A percentile compares a stretch with the other conserved stretches of the same genome.
These are phyloP conservation scores for Labeo calbasu DNA, from an alignment of 2,797 vertebrate genomes.

Conservation along the genomic window DNA sequence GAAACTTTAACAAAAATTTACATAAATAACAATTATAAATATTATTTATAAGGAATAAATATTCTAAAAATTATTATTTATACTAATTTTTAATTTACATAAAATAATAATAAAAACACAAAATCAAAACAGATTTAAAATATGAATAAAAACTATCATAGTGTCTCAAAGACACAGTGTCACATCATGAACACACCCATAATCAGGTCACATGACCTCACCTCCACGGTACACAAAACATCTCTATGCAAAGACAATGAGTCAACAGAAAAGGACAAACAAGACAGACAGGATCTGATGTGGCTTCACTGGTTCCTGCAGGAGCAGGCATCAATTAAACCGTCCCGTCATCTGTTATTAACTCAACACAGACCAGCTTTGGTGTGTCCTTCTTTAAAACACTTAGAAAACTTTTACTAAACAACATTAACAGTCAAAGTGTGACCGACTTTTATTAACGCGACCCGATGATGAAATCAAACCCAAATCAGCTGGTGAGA, in stretches of 20 bases:
- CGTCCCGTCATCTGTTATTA: neutral
- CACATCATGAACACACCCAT: neutral
- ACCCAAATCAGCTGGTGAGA: neutral
- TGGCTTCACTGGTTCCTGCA: slow-evolving; percentile 9
- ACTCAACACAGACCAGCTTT: neutral
- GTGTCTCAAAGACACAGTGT: too few species aligned
- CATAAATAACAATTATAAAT: too few species aligned
- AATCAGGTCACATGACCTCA: slow-evolving; percentile 25
- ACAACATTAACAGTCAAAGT: neutral
- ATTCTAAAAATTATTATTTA: too few species aligned
- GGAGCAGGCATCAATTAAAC: neutral
- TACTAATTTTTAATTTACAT: too few species aligned
- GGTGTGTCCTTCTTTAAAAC: neutral
- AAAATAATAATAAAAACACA: too few species aligned
- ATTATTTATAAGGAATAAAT: too few species aligned
- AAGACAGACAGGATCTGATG: slow-evolving; percentile 22
- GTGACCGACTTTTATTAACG: too few species aligned
- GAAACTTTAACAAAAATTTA: too few species aligned
- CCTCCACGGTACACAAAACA: slow-evolving; percentile 17
- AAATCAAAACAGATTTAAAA: too few species aligned
- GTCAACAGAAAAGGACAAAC: slow-evolving; percentile 24
- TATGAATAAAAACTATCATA: too few species aligned
- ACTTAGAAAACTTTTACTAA: neutral
- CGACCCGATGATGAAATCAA: neutral
- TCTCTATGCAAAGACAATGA: slow-evolving; percentile 8